A percentile compares a stretch with the other conserved stretches of the same genome.
These are phyloP conservation scores for Anabas testudineus DNA, from an alignment of 2,797 vertebrate genomes.

Conservation along the genomic window DNA sequence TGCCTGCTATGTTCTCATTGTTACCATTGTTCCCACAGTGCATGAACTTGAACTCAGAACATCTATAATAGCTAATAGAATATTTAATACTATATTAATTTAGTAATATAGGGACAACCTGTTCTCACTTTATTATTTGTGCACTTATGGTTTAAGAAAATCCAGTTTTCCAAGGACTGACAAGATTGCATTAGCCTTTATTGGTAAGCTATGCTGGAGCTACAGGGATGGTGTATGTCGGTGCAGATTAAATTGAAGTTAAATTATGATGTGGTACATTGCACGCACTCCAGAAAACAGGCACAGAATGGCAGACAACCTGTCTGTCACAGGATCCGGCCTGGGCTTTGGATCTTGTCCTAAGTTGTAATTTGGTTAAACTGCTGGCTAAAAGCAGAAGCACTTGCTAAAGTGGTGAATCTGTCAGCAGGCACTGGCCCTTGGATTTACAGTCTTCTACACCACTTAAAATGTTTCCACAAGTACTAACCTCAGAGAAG, in stretches of 20 bases:
- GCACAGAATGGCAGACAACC: slow-evolving; percentile 13
- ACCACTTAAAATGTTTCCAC: slow-evolving; percentile 8
- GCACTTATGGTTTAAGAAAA: neutral
- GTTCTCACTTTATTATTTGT: neutral
- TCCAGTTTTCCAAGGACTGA: neutral
- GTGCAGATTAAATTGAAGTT: slow-evolving; percentile 41
- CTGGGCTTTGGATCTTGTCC: neutral
- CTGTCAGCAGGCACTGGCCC: neutral
- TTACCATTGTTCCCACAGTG: neutral
- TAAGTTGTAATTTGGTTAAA: slow-evolving; percentile 59
- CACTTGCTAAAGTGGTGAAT: slow-evolving; percentile 23
- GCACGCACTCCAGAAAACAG: slow-evolving; percentile 11
- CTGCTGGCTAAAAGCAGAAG: slow-evolving; percentile 37
- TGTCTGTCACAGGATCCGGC: slow-evolving; percentile 21
- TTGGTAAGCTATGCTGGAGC: slow-evolving; percentile 3
- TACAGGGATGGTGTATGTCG: slow-evolving; percentile 38
- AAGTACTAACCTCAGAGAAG: slow-evolving; percentile 12
- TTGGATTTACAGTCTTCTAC: slow-evolving; percentile 12
- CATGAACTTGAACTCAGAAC: neutral
- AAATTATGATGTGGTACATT: slow-evolving; percentile 39
- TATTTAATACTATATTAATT: neutral
- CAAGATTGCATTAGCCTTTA: neutral
- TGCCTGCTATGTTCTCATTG: neutral
- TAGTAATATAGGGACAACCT: too few relatives aligned
- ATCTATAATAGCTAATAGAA: neutral